These are phyloP conservation scores for Magallana nippona DNA, from an alignment of 2,888 invertebrate species.

Conservation along the genomic window DNA sequence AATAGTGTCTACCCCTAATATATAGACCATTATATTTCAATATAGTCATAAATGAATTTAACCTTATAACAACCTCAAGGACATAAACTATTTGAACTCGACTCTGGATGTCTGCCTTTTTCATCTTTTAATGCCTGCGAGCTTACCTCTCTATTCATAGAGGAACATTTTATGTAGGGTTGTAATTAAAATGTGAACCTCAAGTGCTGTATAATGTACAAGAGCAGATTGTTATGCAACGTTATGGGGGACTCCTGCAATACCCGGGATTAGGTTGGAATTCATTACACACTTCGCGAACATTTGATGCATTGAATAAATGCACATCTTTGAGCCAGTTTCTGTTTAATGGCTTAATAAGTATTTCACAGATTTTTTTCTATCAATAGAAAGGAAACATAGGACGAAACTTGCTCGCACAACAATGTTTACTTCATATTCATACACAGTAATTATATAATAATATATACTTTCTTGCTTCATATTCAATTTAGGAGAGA, in stretches of 20 bases:
- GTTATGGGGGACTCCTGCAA: neutral
- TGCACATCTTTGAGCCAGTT: slow-evolving; percentile 1
- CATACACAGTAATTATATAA: no score
- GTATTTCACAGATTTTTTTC: neutral
- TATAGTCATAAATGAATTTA: no score
- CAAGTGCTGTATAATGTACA: neutral
- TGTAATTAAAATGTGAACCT: slow-evolving; percentile 3
- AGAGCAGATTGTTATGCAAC: neutral
- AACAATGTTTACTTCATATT: no score
- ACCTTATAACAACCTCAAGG: no score
- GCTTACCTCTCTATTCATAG: neutral
- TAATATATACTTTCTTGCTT: no score
- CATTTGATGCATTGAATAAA: slow-evolving; percentile 25
- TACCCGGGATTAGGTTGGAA: neutral
- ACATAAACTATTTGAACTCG: no score
- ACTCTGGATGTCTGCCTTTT: no score
- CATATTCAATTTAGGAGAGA: no score
- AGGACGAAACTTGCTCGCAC: neutral
- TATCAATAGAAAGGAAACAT: slow-evolving; percentile 1
- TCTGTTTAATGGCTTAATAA: slow-evolving; percentile 1
- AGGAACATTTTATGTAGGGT: neutral
- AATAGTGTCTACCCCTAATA: no score
- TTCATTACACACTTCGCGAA: neutral
- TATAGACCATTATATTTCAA: no score
- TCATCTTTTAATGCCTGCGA: neutral